Evolutionary conservation across 2,797 vertebrate genomes (phyloP), one percentile per base, ranked within the genome.

Genomic region (Chrysocyon brachyurus): DNA sequence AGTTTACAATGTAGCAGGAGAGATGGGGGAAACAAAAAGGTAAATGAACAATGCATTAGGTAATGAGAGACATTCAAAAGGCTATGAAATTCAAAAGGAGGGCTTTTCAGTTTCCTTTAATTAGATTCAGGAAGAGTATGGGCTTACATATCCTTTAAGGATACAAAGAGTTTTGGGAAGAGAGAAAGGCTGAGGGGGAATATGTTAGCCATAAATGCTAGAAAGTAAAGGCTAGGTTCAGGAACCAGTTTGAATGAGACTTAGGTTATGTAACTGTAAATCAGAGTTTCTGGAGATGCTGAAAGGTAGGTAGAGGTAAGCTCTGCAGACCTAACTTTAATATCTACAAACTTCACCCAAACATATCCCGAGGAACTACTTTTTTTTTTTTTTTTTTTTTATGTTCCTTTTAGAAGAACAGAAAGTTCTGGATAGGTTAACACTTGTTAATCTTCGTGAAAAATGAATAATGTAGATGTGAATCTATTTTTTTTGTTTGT

Each of bases 21-120:
- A 73, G 40, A 61, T 6, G 68, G 46, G 40, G 28, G 70, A 75
- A 87, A 79, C 28, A 96, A 33, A 93, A 64, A 1, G 52, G 26
- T 40, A 49, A 94, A 49, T 63, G 14, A 90, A 63, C 31, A 96
- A 31, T 70, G n/a, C 28, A 28, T 26, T 93, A 31, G 12, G 28
- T 59, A 66, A 52, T 61, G 40, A 46, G 91, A 72, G 40, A 22
- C 31, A 49, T 12, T 77, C 8, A 82, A 68, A 95, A 33, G 57
- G 19, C 21, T 61, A 16, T 33, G 79, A 40, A 84, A 61, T 72
- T 72, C 52, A 72, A 82, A 96, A 81, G 16, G 56, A 86, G 12
- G 54, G n/a, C 7, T 68, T 94, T 61, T 90, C 46, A 40, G 17
- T 83, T 93, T 92, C 61, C 16, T 88, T 88, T 86, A 12, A 85